Evolutionary conservation across 2,797 vertebrate species (phyloP).

Genomic region (Chromobotia macracanthus): DNA sequence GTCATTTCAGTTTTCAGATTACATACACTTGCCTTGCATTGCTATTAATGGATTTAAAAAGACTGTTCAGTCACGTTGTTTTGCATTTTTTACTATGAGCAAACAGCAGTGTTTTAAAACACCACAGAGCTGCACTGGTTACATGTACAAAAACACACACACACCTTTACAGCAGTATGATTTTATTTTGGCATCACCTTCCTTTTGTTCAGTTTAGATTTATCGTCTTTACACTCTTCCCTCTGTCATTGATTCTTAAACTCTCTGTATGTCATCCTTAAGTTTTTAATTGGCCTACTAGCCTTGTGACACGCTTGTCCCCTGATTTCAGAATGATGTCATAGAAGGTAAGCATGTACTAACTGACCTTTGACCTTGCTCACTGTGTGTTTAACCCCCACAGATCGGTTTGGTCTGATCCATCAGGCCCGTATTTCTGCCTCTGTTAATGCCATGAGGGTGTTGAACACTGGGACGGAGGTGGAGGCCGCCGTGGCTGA

Average conservation of each 20-base stretch:
- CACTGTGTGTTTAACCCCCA: conserved; percentile 18
- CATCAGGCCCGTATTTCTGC: conserved; percentile 93
- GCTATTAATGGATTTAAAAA: conserved; percentile 15
- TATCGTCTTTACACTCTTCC: background rate
- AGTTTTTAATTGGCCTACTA: background rate
- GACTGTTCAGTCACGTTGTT: background rate
- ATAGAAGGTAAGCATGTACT: conserved; percentile 60
- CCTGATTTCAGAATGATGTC: conserved; percentile 12
- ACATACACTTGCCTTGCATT: background rate
- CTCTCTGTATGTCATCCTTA: background rate
- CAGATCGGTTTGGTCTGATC: conserved; percentile 93
- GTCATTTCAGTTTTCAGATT: conserved; percentile 8
- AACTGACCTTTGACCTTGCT: background rate
- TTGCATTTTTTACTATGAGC: background rate
- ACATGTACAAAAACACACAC: background rate
- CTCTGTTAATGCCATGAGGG: conserved; percentile 92
- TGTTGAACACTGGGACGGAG: conserved; percentile 94
- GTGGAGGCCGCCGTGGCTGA: conserved; percentile 97
- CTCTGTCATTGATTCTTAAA: background rate
- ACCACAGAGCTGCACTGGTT: no score
- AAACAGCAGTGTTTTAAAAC: no score
- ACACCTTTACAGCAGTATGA: background rate
- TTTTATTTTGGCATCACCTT: background rate
- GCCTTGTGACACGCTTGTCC: conserved; percentile 1
- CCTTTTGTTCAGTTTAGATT: background rate